These are phyloP conservation scores for Ancistrus triradiatus DNA, from an alignment of 2,113 vertebrate species.

Conservation along the genomic window DNA sequence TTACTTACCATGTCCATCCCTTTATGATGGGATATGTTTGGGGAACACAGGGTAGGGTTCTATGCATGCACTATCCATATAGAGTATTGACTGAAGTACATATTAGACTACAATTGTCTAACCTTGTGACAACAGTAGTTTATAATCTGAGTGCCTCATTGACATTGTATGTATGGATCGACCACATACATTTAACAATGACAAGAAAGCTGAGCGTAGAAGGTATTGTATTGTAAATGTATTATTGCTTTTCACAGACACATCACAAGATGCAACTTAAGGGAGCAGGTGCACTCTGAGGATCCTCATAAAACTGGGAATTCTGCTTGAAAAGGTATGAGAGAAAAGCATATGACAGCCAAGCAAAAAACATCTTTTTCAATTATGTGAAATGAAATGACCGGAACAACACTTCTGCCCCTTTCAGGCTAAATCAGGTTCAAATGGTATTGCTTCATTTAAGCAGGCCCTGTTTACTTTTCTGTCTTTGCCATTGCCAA, in stretches of 20 bases:
- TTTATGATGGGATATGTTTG: no score
- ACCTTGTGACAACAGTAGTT: neutral
- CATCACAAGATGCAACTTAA: constrained; percentile 10
- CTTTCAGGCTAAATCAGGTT: constrained; percentile 35
- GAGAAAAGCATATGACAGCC: constrained; percentile 27
- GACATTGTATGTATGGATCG: neutral
- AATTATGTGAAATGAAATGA: constrained; percentile 32
- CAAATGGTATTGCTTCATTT: constrained; percentile 30
- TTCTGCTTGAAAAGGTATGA: constrained; percentile 18
- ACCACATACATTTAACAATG: neutral
- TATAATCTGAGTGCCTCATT: neutral
- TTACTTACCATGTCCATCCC: no score
- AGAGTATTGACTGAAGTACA: constrained; percentile 7
- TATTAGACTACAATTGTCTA: neutral
- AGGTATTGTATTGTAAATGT: no score
- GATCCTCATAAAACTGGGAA: neutral
- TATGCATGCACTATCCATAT: constrained; percentile 8
- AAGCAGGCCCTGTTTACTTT: neutral
- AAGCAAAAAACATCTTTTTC: constrained; percentile 27
- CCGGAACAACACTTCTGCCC: constrained; percentile 33
- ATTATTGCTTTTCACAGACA: constrained; percentile 3
- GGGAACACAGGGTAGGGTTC: neutral
- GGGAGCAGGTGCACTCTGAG: constrained; percentile 8
- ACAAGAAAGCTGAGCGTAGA: constrained; percentile 1
- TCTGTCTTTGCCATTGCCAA: neutral